Base-by-base conservation (phyloP, 2,113 vertebrate species). In the Festucalex cinctus region DNA sequence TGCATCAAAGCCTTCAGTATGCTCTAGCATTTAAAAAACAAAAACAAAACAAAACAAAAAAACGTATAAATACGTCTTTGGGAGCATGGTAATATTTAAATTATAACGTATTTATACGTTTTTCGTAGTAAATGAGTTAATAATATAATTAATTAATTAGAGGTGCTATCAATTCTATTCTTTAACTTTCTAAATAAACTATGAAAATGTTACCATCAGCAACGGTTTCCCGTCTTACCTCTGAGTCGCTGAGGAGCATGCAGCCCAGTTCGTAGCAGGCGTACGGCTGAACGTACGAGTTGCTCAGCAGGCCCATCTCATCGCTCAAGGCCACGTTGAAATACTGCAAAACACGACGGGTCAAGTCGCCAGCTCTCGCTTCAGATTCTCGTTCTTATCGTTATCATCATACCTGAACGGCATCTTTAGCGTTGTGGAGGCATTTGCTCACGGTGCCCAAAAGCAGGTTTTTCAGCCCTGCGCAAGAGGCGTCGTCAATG, bases 181-280 rank as follows among this genome's bases (percentile, higher is more conserved):
- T n/a, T n/a, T n/a, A n/a, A n/a, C n/a, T n/a, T n/a, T n/a, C n/a
- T n/a, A 44, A 14, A 16, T 0, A 5, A 44, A 44, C 14, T 14
- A 44, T 44, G 13, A 16, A 53, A 53, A 53, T 24, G 22, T 53
- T 13, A 10, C 24, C 22, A 53, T 53, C 51, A 53, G 22, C 12
- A 10, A 24, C 14, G 14, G 0, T 1, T 19, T 46, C 17, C 16
- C 14, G 2, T 2, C 54, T 71, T 89, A 92, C 95, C 94, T 95
- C 94, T 77, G 94, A 92, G 73, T 83, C 91, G 78, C 92, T 93
- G 60, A 97, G 77, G 0, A 98, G 85, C 69, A 97, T 91, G 80
- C 96, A 97, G 75, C 90, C 95, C 70, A 97, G 92, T 74, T 98
- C 95, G 81, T 98, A 97, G 86, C 93, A 96, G 62, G 96, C 93